A percentile compares a stretch with the other conserved stretches of the same genome.
Conservation (phyloP, 37 sponge, comb jelly and placozoan species). For the Crambe crambe region DNA sequence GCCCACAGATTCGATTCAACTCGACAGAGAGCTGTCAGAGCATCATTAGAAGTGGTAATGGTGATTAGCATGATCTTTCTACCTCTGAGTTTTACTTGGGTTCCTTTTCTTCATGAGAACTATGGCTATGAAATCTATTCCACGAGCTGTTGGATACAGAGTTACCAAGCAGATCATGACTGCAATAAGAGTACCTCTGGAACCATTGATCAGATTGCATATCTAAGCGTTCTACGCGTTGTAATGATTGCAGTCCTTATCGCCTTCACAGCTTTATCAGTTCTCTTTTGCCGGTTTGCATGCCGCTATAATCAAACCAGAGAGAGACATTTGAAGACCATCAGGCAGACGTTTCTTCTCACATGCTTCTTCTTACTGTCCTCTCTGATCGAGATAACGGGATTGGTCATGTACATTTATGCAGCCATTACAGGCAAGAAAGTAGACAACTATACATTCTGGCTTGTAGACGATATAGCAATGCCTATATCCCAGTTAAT, state of each 20-base stretch:
- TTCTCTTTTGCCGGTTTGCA: background rate
- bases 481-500: background rate
- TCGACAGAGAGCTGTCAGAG: no score
- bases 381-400: background rate
- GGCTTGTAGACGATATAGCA: background rate
- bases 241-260: background rate
- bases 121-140: background rate
- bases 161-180: background rate
- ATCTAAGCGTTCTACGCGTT: background rate
- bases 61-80: no score
- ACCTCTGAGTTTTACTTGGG: background rate
- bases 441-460: background rate
- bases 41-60: no score
- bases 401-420: background rate
- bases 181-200: background rate
- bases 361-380: background rate
- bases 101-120: background rate
- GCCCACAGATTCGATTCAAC: no score
- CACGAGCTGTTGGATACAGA: background rate
- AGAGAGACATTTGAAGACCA: background rate
- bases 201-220: background rate
- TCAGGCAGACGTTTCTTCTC: background rate
- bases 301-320: background rate
- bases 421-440: background rate
- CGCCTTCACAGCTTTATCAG: background rate